Percentiles rank a stretch among this genome's conserved stretches.
Conservation (phyloP, 2,888 invertebrate genomes). For the Troilus luridus region DNA sequence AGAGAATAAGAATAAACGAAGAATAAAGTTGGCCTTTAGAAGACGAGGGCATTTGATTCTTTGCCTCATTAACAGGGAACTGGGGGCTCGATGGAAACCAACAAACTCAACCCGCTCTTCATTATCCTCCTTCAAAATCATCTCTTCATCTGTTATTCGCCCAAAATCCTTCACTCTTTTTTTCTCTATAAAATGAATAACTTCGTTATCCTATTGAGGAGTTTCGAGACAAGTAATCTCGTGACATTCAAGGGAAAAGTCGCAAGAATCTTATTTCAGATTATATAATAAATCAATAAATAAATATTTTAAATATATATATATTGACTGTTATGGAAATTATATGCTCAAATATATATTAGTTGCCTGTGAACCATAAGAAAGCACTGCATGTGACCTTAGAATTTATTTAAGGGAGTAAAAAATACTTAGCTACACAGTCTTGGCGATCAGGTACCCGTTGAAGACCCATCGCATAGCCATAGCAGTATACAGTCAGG, state of each 20-base stretch:
- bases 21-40: background rate
- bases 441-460: no score
- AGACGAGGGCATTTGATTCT: background rate
- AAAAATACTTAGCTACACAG: no score
- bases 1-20: background rate
- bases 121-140: slow-evolving; percentile 25
- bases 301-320: no score
- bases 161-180: background rate
- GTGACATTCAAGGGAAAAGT: background rate
- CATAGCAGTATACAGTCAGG: no score
- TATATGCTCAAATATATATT: no score
- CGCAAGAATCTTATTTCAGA: background rate
- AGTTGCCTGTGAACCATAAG: no score
- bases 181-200: background rate
- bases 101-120: background rate
- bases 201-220: background rate
- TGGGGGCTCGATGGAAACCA: background rate
- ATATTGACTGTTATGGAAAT: no score
- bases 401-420: no score
- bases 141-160: background rate
- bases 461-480: no score
- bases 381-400: no score
- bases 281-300: background rate
- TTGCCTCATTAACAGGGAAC: background rate
- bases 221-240: background rate